phyloP scores from a whole-genome alignment of 2,888 invertebrate genomes.

The Heliconius ethilla region DNA sequence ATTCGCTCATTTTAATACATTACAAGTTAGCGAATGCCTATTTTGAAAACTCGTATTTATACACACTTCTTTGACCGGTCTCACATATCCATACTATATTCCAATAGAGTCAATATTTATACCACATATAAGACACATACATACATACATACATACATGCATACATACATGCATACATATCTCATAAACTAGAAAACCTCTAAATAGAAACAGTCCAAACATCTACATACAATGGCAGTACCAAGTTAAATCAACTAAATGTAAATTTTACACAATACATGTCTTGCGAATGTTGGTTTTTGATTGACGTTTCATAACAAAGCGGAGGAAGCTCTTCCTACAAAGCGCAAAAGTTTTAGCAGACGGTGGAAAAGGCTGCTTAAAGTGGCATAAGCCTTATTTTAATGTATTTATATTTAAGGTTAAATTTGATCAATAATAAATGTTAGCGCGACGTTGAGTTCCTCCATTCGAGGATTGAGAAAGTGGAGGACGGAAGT shows the following conservation, averaged over 20 bases:
- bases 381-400: conserved; percentile 3
- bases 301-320: conserved; percentile 40
- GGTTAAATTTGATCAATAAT: not conserved
- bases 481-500: too few relatives aligned
- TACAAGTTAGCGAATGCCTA: not conserved
- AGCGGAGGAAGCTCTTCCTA: conserved; percentile 23
- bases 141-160: not conserved
- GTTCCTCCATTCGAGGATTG: too few relatives aligned
- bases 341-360: conserved; percentile 17
- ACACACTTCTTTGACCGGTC: not conserved
- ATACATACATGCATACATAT: not conserved
- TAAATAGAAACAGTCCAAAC: conserved; percentile 16
- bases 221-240: conserved; percentile 32
- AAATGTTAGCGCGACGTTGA: too few relatives aligned
- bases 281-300: conserved; percentile 18
- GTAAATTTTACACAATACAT: conserved; percentile 30
- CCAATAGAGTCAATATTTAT: not conserved
- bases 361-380: not conserved
- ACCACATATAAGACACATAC: not conserved
- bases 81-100: not conserved
- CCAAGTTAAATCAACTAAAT: conserved; percentile 28
- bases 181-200: not conserved
- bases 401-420: not conserved
- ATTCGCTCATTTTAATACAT: too few relatives aligned
- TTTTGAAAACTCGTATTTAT: not conserved